Evolutionary conservation across 1,140 invertebrate genomes (phyloP), one percentile per base, ranked within the genome.

Genomic region (Lordiphosa clarofinis): DNA sequence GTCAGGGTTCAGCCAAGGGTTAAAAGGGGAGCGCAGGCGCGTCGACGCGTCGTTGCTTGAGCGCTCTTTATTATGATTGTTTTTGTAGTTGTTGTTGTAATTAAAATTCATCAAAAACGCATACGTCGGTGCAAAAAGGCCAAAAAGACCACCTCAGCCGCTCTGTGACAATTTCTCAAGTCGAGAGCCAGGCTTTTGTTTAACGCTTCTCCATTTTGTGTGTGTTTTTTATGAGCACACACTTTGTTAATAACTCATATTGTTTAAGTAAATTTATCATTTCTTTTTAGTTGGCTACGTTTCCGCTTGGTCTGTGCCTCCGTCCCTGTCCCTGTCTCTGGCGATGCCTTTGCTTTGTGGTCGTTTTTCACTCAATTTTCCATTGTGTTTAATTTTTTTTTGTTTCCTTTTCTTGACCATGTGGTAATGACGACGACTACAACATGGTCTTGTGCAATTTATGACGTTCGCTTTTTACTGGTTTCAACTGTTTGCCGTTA

Each of bases 1-100:
- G 47, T 31, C 43, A 36, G 37, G 38, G 10, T 31, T 12, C 61
- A 58, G 38, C 52, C 72, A 68, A 78, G 78, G 78, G 78, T 82
- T 82, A 82, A 82, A 73, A 78, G 69, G 60, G 74, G 73, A 62
- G 78, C 73, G 74, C 78, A 82, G 72, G 56, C 76, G 72, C 76
- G 35, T 57, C 19, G 19, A 3, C 19, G 15, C 15, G 2, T 15
- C 21, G 50, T 49, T 59, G 38, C 59, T 40, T 39, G 44, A 56
- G 54, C 43, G 43, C 40, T 47, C 24, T 68, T 68, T 63, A 49
- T 68, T 63, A 49, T 56, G 53, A 59, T 71, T 54, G 28, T 33
- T 54, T 43, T 43, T 19, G 28, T 72, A 81, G 15, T 24, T 36
- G 43, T 59, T 82, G 58, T 61, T 82, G 58, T 72, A 81, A 81